Conservation (phyloP, 2,797 vertebrate genomes). For the Bucorvus abyssinicus region DNA sequence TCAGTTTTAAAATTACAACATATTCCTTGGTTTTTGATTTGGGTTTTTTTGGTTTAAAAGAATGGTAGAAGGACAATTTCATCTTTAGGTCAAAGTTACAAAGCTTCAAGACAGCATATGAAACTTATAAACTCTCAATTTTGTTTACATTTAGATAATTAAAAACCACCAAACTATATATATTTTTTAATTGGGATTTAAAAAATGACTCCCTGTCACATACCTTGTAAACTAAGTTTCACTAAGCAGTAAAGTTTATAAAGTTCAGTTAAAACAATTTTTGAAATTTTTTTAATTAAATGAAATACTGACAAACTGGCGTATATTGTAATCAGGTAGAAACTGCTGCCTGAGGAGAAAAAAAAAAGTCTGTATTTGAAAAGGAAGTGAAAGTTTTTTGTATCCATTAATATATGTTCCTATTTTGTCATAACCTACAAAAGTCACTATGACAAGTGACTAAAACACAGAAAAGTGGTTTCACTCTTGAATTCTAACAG, state of each 20-base stretch:
- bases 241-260: slow-evolving; percentile 44
- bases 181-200: slow-evolving; percentile 56
- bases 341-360: neutral
- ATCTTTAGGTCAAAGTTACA: slow-evolving; percentile 39
- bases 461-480: slow-evolving; percentile 4
- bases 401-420: slow-evolving; percentile 25
- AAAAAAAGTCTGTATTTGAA: neutral
- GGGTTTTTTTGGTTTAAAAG: neutral
- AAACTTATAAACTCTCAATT: slow-evolving; percentile 27
- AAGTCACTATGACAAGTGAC: slow-evolving; percentile 32
- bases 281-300: neutral
- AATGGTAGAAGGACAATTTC: neutral
- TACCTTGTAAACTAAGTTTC: slow-evolving; percentile 36
- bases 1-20: slow-evolving; percentile 6
- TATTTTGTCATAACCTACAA: slow-evolving; percentile 38
- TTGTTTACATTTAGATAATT: slow-evolving; percentile 48
- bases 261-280: slow-evolving; percentile 36
- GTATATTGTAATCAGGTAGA: slow-evolving; percentile 24
- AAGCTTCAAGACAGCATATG: slow-evolving; percentile 20
- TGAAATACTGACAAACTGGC: neutral
- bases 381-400: neutral
- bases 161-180: slow-evolving; percentile 44
- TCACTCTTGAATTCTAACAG: slow-evolving; percentile 12
- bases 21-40: neutral
- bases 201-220: slow-evolving; percentile 20